These are phyloP conservation scores for Knipowitschia caucasica DNA, from an alignment of 2,797 vertebrate genomes.

Conservation along the genomic window DNA sequence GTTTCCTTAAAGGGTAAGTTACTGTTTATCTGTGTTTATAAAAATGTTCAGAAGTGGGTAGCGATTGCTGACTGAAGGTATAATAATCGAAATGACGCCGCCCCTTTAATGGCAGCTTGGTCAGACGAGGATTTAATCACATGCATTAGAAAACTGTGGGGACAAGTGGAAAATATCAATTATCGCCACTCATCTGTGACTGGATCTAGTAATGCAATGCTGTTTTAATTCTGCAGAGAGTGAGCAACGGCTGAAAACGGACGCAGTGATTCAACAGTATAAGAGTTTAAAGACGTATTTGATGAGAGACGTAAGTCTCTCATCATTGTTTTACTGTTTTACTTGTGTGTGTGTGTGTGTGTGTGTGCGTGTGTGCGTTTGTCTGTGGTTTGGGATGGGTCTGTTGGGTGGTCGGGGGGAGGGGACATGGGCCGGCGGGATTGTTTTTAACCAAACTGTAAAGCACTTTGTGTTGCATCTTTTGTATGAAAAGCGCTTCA, in stretches of 20 bases:
- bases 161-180: conserved; percentile 4
- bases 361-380: too few species aligned
- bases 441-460: too few species aligned
- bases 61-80: conserved; percentile 2
- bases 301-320: too few species aligned
- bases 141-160: background rate
- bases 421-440: too few species aligned
- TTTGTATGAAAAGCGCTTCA: too few species aligned
- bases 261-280: background rate
- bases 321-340: too few species aligned
- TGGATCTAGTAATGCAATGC: background rate
- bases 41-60: conserved; percentile 1
- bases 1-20: background rate
- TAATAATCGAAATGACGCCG: conserved; percentile 6
- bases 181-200: background rate
- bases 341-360: too few species aligned
- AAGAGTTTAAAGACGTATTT: too few species aligned
- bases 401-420: too few species aligned
- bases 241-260: background rate
- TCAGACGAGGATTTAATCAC: conserved; percentile 1
- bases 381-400: too few species aligned
- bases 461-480: too few species aligned
- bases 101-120: conserved; percentile 11
- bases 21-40: background rate
- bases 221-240: background rate